A percentile compares a stretch with the other conserved stretches of the same genome.
These are phyloP conservation scores for Yasuhikotakia modesta DNA, from an alignment of 2,797 vertebrate species.

Conservation along the genomic window DNA sequence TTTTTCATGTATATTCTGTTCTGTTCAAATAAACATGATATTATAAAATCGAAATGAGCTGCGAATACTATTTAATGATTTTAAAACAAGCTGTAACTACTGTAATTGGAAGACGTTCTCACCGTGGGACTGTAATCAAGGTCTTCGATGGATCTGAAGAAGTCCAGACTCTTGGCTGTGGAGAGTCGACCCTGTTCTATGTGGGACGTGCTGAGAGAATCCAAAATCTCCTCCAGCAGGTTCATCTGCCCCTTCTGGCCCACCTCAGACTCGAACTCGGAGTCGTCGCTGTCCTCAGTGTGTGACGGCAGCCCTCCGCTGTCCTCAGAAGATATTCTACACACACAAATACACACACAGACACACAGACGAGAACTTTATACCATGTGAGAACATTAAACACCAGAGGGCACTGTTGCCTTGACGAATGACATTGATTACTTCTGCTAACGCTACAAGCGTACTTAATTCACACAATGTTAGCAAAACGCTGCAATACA, in stretches of 20 bases:
- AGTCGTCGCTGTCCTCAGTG: slow-evolving; percentile 91
- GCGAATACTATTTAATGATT: too few relatives aligned
- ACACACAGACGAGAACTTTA: background rate
- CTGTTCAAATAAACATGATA: background rate
- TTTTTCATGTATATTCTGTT: too few relatives aligned
- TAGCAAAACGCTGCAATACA: too few relatives aligned
- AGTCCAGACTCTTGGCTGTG: slow-evolving; percentile 92
- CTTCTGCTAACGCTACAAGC: background rate
- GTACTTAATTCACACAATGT: background rate
- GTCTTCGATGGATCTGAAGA: slow-evolving; percentile 92
- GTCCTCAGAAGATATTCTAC: slow-evolving; percentile 92
- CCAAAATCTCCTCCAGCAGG: slow-evolving; percentile 94
- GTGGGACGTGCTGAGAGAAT: slow-evolving; percentile 88
- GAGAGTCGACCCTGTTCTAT: slow-evolving; percentile 87
- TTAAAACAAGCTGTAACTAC: background rate
- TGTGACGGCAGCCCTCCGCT: slow-evolving; percentile 85
- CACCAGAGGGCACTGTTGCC: slow-evolving; percentile 79
- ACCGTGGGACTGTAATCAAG: slow-evolving; percentile 85
- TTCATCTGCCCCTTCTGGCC: slow-evolving; percentile 88
- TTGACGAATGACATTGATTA: slow-evolving; percentile 48
- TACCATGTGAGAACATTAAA: slow-evolving; percentile 30
- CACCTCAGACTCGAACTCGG: slow-evolving; percentile 78
- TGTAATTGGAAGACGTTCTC: slow-evolving; percentile 48
- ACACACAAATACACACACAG: background rate
- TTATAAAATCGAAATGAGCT: too few relatives aligned